phyloP scores from a whole-genome alignment of 53 echinoderm and acorn worm species.

The Actinopyga echinites region DNA sequence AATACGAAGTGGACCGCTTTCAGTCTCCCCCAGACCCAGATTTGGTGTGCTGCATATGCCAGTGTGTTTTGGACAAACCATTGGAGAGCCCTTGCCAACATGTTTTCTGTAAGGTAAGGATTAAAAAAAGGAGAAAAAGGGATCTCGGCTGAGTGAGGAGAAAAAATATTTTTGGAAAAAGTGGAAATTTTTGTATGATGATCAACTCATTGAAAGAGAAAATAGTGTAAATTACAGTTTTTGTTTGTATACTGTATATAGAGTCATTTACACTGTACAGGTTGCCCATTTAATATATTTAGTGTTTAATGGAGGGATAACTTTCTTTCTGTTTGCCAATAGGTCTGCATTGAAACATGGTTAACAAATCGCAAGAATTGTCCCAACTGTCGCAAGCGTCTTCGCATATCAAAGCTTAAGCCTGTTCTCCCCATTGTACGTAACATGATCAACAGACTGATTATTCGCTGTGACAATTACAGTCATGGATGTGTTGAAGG shows the following conservation, averaged over 20 bases:
- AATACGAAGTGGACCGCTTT: conserved; percentile 89
- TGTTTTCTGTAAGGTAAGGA: conserved; percentile 90
- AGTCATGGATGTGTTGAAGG: conserved; percentile 66
- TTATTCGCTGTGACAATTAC: conserved; percentile 76
- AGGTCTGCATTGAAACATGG: conserved; percentile 94
- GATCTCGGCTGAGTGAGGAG: too few species aligned
- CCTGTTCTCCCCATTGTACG: conserved; percentile 93
- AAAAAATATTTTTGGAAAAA: too few species aligned
- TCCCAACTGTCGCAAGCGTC: conserved; percentile 82
- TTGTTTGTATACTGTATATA: too few species aligned
- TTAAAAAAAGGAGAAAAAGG: too few species aligned
- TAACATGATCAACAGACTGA: conserved; percentile 95
- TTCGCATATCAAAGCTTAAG: conserved; percentile 73
- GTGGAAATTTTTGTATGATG: too few species aligned
- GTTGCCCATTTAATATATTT: too few species aligned
- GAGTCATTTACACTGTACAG: too few species aligned
- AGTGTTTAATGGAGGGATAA: too few species aligned
- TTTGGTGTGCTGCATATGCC: conserved; percentile 93
- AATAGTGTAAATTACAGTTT: too few species aligned
- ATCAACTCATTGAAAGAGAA: too few species aligned
- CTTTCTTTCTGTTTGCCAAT: too few species aligned
- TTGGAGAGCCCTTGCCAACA: conserved; percentile 94
- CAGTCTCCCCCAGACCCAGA: conserved; percentile 84
- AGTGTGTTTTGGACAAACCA: conserved; percentile 79
- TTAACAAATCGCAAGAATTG: conserved; percentile 80